phyloP scores from a whole-genome alignment of 2,113 vertebrate genomes.

The Arvicanthis niloticus region DNA sequence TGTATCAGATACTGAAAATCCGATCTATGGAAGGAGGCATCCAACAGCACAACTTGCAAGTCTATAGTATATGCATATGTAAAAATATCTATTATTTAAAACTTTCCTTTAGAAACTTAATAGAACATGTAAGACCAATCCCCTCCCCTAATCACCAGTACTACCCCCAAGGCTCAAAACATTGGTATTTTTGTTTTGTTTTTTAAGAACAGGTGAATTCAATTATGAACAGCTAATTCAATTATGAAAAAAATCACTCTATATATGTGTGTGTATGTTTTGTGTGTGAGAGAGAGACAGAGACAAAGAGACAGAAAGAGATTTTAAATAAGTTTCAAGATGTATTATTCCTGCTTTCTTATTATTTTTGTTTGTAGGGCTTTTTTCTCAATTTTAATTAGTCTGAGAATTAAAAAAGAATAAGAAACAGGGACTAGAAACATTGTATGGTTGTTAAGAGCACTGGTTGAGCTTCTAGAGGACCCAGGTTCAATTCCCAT shows the following conservation, averaged over 20 bases:
- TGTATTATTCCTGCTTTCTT: neutral
- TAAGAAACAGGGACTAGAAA: neutral
- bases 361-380: neutral
- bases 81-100: neutral
- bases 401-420: constrained; percentile 48
- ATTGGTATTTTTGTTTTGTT: neutral
- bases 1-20: constrained; percentile 11
- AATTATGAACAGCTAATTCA: neutral
- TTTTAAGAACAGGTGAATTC: neutral
- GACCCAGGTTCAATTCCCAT: neutral
- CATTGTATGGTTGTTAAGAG: neutral
- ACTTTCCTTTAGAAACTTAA: constrained; percentile 18
- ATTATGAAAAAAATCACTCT: neutral
- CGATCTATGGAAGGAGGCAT: neutral
- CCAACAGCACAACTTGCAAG: neutral
- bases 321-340: constrained; percentile 44
- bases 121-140: neutral
- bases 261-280: no score
- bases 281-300: neutral
- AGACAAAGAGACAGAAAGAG: no score
- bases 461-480: neutral
- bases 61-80: neutral
- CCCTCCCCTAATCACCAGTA: neutral
- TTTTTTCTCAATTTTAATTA: constrained; percentile 15
- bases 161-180: neutral